Conservation (phyloP, 1,140 invertebrate genomes). For the Grapholita molesta region DNA sequence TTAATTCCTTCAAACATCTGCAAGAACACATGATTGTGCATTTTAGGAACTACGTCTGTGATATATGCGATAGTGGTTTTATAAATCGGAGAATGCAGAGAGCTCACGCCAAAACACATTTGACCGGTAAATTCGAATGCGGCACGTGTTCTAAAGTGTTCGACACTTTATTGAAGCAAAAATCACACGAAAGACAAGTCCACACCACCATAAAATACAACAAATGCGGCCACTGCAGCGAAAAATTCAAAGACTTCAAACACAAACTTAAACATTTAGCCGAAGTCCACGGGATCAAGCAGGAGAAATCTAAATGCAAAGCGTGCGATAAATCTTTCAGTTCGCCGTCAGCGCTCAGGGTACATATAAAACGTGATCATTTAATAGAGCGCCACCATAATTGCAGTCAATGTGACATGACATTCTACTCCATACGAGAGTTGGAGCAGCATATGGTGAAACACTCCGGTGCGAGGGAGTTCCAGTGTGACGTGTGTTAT, state of each 20-base stretch:
- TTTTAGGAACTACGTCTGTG: conserved; percentile 34
- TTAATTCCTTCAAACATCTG: conserved; percentile 32
- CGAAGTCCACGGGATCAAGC: conserved; percentile 16
- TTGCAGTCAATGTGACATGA: conserved; percentile 13
- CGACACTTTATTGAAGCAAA: conserved; percentile 22
- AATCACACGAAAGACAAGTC: conserved; percentile 1
- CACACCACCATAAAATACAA: neutral
- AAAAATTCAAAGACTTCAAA: conserved; percentile 18
- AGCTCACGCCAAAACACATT: conserved; percentile 27
- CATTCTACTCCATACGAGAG: neutral
- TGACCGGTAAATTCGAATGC: conserved; percentile 27
- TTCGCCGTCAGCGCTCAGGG: neutral
- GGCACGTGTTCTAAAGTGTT: conserved; percentile 30
- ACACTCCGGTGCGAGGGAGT: conserved; percentile 84
- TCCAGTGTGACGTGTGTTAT: conserved; percentile 82
- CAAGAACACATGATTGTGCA: conserved; percentile 40
- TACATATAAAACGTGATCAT: conserved; percentile 21
- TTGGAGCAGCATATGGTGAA: conserved; percentile 52
- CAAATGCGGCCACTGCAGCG: conserved; percentile 23
- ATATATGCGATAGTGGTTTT: conserved; percentile 32
- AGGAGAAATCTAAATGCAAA: conserved; percentile 4
- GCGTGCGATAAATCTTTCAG: conserved; percentile 20
- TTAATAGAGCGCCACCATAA: conserved; percentile 18
- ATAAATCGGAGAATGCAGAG: conserved; percentile 22
- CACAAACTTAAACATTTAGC: conserved; percentile 19